Evolutionary conservation across 2,113 vertebrate genomes (phyloP).

Genomic region (Crotalus horridus): DNA sequence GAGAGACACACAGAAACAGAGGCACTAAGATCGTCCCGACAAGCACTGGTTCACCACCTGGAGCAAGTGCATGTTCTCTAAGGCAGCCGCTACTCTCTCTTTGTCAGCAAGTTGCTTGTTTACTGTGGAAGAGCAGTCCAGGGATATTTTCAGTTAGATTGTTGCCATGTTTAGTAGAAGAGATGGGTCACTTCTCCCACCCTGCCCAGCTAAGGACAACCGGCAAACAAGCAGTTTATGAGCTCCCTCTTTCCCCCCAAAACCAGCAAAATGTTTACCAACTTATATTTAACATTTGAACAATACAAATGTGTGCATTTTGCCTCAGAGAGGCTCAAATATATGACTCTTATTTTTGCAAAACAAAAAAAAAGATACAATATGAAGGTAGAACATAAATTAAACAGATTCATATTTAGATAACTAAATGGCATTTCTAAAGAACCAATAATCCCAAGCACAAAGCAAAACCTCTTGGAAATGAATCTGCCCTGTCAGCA

Average conservation of each 20-base stretch:
- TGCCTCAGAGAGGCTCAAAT: neutral
- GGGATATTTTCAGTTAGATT: neutral
- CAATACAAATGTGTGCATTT: neutral
- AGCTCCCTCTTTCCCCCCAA: too few species aligned
- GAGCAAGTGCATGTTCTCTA: conserved; percentile 93
- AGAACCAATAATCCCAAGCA: too few species aligned
- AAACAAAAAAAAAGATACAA: neutral
- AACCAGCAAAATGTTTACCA: neutral
- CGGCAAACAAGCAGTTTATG: neutral
- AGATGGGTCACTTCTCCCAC: neutral
- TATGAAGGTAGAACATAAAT: neutral
- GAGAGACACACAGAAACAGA: neutral
- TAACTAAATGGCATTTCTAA: neutral
- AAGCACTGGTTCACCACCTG: conserved; percentile 98
- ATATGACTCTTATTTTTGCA: neutral
- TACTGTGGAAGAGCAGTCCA: conserved; percentile 67
- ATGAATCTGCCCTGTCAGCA: neutral
- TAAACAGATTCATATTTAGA: neutral
- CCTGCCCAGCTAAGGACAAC: neutral
- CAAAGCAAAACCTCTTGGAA: neutral
- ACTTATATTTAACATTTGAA: neutral
- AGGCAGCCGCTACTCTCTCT: conserved; percentile 91
- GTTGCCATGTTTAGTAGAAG: neutral
- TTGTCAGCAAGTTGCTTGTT: conserved; percentile 98
- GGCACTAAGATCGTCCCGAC: conserved; percentile 67